Base-by-base conservation (phyloP, 2,113 vertebrate genomes). In the Alligator sinensis region DNA sequence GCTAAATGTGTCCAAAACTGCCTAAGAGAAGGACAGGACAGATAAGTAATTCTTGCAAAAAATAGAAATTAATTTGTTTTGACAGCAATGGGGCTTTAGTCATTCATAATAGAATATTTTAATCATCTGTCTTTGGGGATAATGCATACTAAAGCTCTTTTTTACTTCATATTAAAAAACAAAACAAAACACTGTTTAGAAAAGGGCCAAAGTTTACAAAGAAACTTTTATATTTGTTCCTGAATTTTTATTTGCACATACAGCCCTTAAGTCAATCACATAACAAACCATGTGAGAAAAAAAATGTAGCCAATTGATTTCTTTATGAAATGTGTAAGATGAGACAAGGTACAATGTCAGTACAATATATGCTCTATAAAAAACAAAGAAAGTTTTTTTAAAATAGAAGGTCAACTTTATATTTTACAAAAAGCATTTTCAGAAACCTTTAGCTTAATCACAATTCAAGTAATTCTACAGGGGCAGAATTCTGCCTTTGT, bases 1-100 rank as follows among this genome's bases (percentile, higher is more conserved):
- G 92, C 90, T 95, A 94, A 94, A 95, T 87, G 88, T 91, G 85
- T 70, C 91, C 94, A 81, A 16, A 57, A 58, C 47, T 11, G 88
- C 93, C 96, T 90, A 1, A 82, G 90, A 96, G 96, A 77, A 96
- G 91, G 80, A 57, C 60, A 86, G 76, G 80, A 85, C 0, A 30
- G 91, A 84, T 95, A 74, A 94, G 92, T 86, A 66, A 3, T 27
- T 83, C 79, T 94, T 94, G 94, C 18, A 75, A n/a, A 76, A 87
- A 82, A 64, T 84, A 85, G 77, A 85, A 83, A 70, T 54, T 91
- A 85, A 92, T 82, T 47, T 1, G 27, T 70, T 91, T 81, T 94
- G 90, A 90, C 82, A 96, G 87, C 70, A 66, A 0, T 11, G 77
- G 76, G 57, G 80, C 82, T 92, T 93, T 13, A 89, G 80, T 93